Evolutionary conservation across 2,888 invertebrate species (phyloP).

Genomic region (Eupeodes luniger): DNA sequence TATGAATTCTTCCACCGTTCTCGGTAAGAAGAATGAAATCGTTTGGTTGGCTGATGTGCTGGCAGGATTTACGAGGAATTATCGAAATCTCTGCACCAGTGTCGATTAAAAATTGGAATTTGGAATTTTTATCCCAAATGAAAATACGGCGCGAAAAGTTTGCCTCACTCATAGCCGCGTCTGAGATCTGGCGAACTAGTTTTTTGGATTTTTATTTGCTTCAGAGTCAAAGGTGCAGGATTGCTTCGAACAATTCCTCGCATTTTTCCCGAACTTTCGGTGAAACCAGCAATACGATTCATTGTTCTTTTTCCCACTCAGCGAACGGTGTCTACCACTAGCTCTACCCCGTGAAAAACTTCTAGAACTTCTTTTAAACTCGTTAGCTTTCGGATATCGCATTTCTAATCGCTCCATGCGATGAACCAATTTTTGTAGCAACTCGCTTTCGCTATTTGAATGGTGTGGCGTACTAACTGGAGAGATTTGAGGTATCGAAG

Average conservation of each 20-base stretch:
- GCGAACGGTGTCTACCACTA: background rate
- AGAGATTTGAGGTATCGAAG: background rate
- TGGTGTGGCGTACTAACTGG: background rate
- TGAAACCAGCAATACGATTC: constrained; percentile 9
- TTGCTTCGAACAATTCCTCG: constrained; percentile 9
- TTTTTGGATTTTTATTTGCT: constrained; percentile 7
- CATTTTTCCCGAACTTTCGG: background rate
- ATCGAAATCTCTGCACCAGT: constrained; percentile 37
- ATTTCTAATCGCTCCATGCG: constrained; percentile 6
- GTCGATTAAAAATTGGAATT: constrained; percentile 25
- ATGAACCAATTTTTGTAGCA: constrained; percentile 2
- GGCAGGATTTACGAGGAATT: constrained; percentile 36
- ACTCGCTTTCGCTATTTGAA: background rate
- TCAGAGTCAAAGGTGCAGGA: background rate
- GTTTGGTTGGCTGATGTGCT: constrained; percentile 6
- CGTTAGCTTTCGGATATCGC: background rate
- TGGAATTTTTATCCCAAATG: constrained; percentile 10
- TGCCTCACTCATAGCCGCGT: constrained; percentile 41
- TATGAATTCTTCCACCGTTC: constrained; percentile 25
- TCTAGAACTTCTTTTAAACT: background rate
- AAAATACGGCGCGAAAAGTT: constrained; percentile 32
- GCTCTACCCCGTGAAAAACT: constrained; percentile 1
- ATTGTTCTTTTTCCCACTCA: background rate
- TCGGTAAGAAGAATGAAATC: constrained; percentile 42
- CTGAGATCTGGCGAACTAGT: constrained; percentile 37